A percentile compares a stretch with the other conserved stretches of the same genome.
phyloP scores from a whole-genome alignment of 1,140 invertebrate species.

The Macrotrachela quadricornifera region DNA sequence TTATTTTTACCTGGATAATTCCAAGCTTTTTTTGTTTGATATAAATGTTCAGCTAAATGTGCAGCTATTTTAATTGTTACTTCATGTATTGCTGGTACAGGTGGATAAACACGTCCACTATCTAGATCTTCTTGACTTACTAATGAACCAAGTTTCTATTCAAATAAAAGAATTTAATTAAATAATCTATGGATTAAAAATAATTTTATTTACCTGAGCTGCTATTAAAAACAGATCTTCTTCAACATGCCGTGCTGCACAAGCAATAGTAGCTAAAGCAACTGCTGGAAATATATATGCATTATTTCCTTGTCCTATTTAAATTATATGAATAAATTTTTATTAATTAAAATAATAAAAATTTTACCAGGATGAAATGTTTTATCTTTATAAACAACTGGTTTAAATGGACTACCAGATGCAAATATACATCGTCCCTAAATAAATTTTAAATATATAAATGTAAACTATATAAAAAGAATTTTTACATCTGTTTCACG shows the following conservation, averaged over 20 bases:
- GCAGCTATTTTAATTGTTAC: conserved; percentile 70
- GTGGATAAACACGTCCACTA: conserved; percentile 82
- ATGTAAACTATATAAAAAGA: too few species aligned
- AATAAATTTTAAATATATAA: too few species aligned
- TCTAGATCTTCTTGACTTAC: conserved; percentile 58
- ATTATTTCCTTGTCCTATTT: conserved; percentile 25
- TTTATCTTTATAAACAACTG: conserved; percentile 17
- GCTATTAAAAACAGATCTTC: conserved; percentile 25
- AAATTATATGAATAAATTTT: too few species aligned
- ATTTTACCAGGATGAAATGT: conserved; percentile 23
- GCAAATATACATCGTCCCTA: conserved; percentile 20
- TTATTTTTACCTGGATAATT: conserved; percentile 21
- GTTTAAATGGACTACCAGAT: conserved; percentile 26
- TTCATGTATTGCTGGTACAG: conserved; percentile 58
- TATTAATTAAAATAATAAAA: neutral
- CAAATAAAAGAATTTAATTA: conserved; percentile 32
- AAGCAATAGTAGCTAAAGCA: conserved; percentile 21
- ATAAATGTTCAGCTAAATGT: conserved; percentile 61
- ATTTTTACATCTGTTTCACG: conserved; percentile 12
- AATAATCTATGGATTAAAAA: too few species aligned
- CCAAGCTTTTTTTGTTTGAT: conserved; percentile 38
- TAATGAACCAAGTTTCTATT: conserved; percentile 18
- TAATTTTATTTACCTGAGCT: conserved; percentile 18
- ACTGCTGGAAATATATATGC: conserved; percentile 31
- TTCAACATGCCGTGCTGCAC: conserved; percentile 20